Percentiles rank a stretch among this genome's conserved stretches.
phyloP scores from a whole-genome alignment of 1,140 invertebrate genomes.

The Chlorops oryzae region DNA sequence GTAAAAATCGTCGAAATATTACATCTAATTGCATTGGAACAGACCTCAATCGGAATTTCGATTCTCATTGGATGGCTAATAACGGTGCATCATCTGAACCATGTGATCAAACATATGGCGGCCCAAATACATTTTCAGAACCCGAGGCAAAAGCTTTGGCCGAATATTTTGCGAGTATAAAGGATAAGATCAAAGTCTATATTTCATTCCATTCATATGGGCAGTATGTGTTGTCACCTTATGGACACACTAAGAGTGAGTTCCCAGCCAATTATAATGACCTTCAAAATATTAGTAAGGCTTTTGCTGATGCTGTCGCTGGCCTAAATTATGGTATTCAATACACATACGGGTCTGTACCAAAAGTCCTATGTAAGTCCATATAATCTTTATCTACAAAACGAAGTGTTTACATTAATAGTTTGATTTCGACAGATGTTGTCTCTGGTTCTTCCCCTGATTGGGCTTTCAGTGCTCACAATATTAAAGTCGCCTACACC shows the following conservation, averaged over 20 bases:
- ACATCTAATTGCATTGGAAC: conserved; percentile 53
- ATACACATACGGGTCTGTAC: conserved; percentile 51
- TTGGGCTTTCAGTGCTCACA: conserved; percentile 58
- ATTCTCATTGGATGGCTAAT: conserved; percentile 57
- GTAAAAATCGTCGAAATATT: conserved; percentile 49
- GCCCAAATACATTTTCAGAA: conserved; percentile 69
- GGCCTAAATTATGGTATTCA: conserved; percentile 50
- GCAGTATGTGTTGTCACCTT: conserved; percentile 51
- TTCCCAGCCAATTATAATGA: conserved; percentile 51
- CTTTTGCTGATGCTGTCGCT: conserved; percentile 48
- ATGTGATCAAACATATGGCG: conserved; percentile 63
- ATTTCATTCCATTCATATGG: conserved; percentile 53
- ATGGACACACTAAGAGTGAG: conserved; percentile 49
- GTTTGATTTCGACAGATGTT: too few relatives aligned
- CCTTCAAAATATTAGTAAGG: conserved; percentile 50
- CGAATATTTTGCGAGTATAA: conserved; percentile 51
- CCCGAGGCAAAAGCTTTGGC: conserved; percentile 61
- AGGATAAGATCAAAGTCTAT: conserved; percentile 49
- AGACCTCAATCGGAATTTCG: conserved; percentile 66
- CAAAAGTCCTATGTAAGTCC: conserved; percentile 54
- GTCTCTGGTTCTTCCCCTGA: conserved; percentile 59
- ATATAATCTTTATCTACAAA: neutral
- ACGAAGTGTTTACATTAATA: neutral
- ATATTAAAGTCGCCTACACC: conserved; percentile 58
- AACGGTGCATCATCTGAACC: conserved; percentile 41